A percentile compares a stretch with the other conserved stretches of the same genome.
phyloP scores from a whole-genome alignment of 2,888 invertebrate genomes.

The Standfussiana lucernea region DNA sequence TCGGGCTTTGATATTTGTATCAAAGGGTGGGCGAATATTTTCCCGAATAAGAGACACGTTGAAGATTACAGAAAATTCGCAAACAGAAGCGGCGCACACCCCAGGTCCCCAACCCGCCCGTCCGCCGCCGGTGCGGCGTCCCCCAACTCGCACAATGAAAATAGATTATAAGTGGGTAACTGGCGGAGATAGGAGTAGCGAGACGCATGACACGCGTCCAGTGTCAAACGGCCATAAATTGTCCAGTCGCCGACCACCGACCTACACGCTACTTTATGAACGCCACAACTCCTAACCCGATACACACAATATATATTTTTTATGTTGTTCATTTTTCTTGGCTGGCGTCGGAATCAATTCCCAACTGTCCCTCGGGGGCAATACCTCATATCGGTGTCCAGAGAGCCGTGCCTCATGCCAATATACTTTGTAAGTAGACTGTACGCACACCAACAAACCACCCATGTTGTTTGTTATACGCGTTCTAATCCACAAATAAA shows the following conservation, averaged over 20 bases:
- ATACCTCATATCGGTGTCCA: slow-evolving; percentile 77
- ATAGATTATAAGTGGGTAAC: slow-evolving; percentile 67
- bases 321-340: slow-evolving; percentile 74
- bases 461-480: slow-evolving; percentile 48
- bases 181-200: slow-evolving; percentile 60
- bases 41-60: slow-evolving; percentile 56
- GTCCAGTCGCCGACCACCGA: slow-evolving; percentile 54
- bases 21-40: slow-evolving; percentile 56
- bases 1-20: slow-evolving; percentile 55
- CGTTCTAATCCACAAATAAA: slow-evolving; percentile 54
- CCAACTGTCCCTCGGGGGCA: slow-evolving; percentile 71
- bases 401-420: slow-evolving; percentile 66
- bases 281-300: slow-evolving; percentile 63
- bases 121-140: slow-evolving; percentile 26
- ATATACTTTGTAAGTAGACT: slow-evolving; percentile 63
- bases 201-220: slow-evolving; percentile 68
- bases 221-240: slow-evolving; percentile 73
- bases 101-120: slow-evolving; percentile 31
- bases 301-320: slow-evolving; percentile 65
- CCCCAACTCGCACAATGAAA: slow-evolving; percentile 64
- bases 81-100: slow-evolving; percentile 41
- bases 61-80: slow-evolving; percentile 63
- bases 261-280: slow-evolving; percentile 66
- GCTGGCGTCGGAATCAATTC: slow-evolving; percentile 77
- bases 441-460: slow-evolving; percentile 52